Base-by-base conservation (phyloP, 2,888 invertebrate species). In the Latheticus oryzae region DNA sequence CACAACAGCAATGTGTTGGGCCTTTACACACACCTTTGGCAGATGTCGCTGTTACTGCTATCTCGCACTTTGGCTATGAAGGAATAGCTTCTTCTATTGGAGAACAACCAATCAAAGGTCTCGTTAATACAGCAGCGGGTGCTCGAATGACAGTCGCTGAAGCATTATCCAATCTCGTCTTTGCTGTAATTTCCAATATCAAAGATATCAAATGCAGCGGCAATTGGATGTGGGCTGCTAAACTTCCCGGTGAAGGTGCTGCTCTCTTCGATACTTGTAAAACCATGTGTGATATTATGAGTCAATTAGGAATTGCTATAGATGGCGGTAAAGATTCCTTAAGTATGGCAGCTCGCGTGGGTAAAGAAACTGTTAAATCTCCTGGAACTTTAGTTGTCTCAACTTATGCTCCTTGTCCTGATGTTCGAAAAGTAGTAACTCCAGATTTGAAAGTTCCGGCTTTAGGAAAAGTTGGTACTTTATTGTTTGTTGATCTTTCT, bases 151-250 rank as follows among this genome's bases (percentile, higher is more conserved):
- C 96, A 0, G 91, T 99, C 0, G 95, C 91, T 0, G 99, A 99
- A 79, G 91, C 97, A 0, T 77, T 98, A 11, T 93, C 93, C 37
- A 99, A 99, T 79, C 83, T 99, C 63, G 95, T 88, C 0, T 89
- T 89, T 73, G 88, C 87, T 1, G 84, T 83, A 16, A 85, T 89
- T 38, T 81, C 83, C 0, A 82, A 83, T 50, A 68, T 88, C 12
- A 82, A 89, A 79, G 98, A 99, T 78, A 90, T 98, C 1, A 99
- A 98, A 80, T 97, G 97, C 77, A 96, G 95, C 26, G 98, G 95
- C n/a, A 99, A 99, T 79, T 99, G 98, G 98, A 99, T 99, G 99
- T 99, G 98, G 98, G 90, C 96, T 0, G 98, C 97, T 5, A 98
- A 98, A 80, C 81, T 95, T 9, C 89, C 91, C 0, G 93, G 91